A percentile compares a stretch with the other conserved stretches of the same genome.
Conservation (phyloP, 2,113 vertebrate species). For the Aramus guarauna region DNA sequence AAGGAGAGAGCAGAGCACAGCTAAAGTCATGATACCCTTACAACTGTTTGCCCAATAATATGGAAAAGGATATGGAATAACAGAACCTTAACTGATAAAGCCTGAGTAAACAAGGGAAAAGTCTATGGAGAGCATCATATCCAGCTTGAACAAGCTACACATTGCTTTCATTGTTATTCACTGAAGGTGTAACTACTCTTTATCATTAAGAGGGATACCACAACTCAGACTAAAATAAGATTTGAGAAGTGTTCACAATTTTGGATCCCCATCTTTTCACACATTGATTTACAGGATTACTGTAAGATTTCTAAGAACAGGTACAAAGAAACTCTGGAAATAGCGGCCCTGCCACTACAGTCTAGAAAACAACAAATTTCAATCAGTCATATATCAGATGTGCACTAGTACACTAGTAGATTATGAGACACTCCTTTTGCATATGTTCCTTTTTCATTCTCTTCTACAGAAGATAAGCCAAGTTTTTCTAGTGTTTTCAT, state of each 20-base stretch:
- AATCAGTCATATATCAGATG: fast-evolving
- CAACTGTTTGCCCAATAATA: not conserved
- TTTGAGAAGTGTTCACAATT: not conserved
- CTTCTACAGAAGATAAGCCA: not conserved
- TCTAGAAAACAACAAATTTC: not conserved
- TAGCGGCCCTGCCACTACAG: not conserved
- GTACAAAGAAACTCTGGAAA: not conserved
- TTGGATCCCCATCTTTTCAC: not conserved
- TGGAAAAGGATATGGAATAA: not conserved
- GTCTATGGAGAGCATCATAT: not conserved
- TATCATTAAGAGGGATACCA: not conserved
- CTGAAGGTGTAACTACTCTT: no score
- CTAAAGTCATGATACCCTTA: not conserved
- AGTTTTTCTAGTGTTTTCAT: not conserved
- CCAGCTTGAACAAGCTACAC: not conserved
- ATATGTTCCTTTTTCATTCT: not conserved
- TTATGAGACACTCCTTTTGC: not conserved
- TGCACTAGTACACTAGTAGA: not conserved
- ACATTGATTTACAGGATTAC: not conserved
- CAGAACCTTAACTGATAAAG: not conserved
- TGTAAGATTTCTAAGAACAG: not conserved
- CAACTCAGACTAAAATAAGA: not conserved
- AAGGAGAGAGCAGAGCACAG: not conserved
- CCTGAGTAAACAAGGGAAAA: not conserved
- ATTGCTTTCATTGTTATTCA: not conserved